phyloP scores from a whole-genome alignment of 2,113 vertebrate genomes.

The Pyxicephalus adspersus region DNA sequence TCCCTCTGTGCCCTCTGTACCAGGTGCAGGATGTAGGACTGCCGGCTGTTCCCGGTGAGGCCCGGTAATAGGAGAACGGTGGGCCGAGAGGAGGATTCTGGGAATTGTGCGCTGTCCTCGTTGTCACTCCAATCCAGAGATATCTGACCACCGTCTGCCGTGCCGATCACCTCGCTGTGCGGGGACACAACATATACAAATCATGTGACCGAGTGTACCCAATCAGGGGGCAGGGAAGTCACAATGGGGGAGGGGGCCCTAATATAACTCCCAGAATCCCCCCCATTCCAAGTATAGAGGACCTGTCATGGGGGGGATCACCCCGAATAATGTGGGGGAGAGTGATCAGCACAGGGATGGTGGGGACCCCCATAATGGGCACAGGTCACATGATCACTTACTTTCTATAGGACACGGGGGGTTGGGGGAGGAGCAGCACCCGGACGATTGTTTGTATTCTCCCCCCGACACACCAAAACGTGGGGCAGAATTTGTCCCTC shows the following conservation, averaged over 20 bases:
- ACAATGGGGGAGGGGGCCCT: no score
- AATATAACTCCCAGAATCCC: no score
- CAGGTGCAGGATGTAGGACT: slow-evolving; percentile 75
- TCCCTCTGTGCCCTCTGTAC: slow-evolving; percentile 68
- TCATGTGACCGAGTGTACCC: neutral
- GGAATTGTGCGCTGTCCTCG: slow-evolving; percentile 55
- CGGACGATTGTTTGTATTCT: slow-evolving; percentile 70
- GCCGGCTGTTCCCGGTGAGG: slow-evolving; percentile 78
- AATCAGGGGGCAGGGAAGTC: no score
- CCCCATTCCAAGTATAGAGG: no score
- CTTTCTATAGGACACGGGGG: slow-evolving; percentile 74
- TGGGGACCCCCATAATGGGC: no score
- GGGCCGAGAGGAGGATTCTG: slow-evolving; percentile 70
- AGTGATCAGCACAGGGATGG: no score
- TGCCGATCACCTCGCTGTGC: slow-evolving; percentile 75
- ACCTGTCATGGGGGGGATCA: no score
- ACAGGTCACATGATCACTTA: slow-evolving; percentile 62
- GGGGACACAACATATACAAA: neutral
- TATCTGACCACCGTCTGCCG: slow-evolving; percentile 80
- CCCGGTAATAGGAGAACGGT: slow-evolving; percentile 81
- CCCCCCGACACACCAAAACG: slow-evolving; percentile 78
- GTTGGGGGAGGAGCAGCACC: slow-evolving; percentile 70
- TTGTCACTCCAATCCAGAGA: slow-evolving; percentile 81
- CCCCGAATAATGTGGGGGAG: no score
- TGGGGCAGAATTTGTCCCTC: slow-evolving; percentile 71